Evolutionary conservation across 2,797 vertebrate species (phyloP).

Genomic region (Antrozous pallidus): DNA sequence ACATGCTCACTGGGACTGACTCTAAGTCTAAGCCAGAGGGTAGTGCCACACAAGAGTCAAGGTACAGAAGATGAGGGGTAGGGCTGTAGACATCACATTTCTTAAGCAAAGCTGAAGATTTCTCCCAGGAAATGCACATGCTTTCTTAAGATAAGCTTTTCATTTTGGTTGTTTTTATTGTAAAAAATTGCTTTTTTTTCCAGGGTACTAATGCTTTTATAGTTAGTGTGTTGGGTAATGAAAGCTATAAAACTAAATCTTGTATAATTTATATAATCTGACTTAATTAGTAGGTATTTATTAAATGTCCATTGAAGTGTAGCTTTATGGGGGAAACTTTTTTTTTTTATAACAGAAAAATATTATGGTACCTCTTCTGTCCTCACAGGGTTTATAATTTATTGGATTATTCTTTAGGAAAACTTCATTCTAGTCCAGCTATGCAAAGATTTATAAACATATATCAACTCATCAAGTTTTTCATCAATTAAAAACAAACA

Average conservation of each 20-base stretch:
- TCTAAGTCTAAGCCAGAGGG: not conserved
- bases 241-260: constrained; percentile 12
- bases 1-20: not conserved
- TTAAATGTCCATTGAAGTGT: not conserved
- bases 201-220: not conserved
- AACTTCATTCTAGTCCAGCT: not conserved
- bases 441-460: not conserved
- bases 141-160: not conserved
- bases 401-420: not conserved
- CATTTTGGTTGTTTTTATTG: not conserved
- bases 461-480: not conserved
- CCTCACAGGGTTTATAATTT: not conserved
- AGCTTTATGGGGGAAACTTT: not conserved
- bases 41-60: not conserved
- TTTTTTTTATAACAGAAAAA: not conserved
- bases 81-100: not conserved
- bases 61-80: not conserved
- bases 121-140: not conserved
- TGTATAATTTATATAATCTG: constrained; percentile 18
- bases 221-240: not conserved
- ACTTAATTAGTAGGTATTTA: constrained; percentile 16
- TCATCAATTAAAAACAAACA: not conserved
- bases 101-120: not conserved
- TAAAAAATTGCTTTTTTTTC: not conserved
- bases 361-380: not conserved